Percentiles rank a stretch among this genome's conserved stretches.
Evolutionary conservation across 2,797 vertebrate species (phyloP).

Genomic region (Antrozous pallidus): DNA sequence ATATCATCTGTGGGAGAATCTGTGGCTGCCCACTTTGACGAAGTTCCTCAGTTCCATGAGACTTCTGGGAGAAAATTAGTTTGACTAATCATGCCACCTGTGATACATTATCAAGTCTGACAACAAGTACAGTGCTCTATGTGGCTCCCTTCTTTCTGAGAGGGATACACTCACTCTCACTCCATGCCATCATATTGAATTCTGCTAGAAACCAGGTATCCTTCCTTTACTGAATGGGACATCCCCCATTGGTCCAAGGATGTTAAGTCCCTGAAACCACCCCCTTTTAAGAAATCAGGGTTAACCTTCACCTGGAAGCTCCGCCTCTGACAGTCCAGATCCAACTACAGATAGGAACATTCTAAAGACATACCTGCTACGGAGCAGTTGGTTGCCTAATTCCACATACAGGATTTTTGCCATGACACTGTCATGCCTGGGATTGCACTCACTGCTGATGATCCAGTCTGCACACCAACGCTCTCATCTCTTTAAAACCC

Average conservation of each 20-base stretch:
- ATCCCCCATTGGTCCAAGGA: neutral
- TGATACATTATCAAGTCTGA: neutral
- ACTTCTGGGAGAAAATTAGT: neutral
- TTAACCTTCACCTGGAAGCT: neutral
- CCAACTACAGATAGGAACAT: neutral
- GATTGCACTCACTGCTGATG: neutral
- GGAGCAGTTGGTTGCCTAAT: neutral
- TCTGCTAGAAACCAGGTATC: neutral
- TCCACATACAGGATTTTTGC: neutral
- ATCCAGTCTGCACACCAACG: neutral
- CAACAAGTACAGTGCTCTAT: neutral
- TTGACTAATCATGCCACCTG: neutral
- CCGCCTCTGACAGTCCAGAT: neutral
- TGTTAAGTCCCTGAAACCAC: neutral
- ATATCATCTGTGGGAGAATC: neutral
- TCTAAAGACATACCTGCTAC: neutral
- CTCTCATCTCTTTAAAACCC: neutral
- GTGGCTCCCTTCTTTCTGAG: neutral
- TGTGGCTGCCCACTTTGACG: neutral
- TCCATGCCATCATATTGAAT: neutral
- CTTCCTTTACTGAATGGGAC: neutral
- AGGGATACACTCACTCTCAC: neutral
- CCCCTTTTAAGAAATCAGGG: neutral
- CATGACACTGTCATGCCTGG: neutral
- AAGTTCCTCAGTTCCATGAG: neutral